These are phyloP conservation scores for Oreortyx pictus DNA, from an alignment of 2,797 vertebrate species.

Conservation along the genomic window DNA sequence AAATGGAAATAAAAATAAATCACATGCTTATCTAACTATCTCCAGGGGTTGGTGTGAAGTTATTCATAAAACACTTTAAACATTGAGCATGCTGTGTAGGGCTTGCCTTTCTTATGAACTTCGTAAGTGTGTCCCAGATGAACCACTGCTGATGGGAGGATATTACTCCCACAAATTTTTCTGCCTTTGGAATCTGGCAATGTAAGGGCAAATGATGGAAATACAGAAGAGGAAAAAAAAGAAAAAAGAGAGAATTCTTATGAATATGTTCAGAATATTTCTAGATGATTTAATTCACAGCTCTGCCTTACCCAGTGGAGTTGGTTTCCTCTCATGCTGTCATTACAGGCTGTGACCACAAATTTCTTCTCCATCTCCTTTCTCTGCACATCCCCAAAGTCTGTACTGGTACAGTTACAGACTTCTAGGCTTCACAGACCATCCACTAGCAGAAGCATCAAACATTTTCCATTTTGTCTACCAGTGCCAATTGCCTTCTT, in stretches of 20 bases:
- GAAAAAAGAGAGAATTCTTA: neutral
- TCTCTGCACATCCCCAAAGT: neutral
- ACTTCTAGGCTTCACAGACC: neutral
- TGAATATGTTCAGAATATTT: constrained; percentile 16
- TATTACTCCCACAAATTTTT: constrained; percentile 75
- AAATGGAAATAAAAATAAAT: constrained; percentile 76
- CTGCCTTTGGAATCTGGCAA: constrained; percentile 54
- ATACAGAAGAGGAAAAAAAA: neutral
- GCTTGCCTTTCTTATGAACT: constrained; percentile 73
- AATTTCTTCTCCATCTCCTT: neutral
- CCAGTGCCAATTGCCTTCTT: neutral
- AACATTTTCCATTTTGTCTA: neutral
- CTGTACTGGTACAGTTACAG: neutral
- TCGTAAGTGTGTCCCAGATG: constrained; percentile 71
- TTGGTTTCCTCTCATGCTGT: neutral
- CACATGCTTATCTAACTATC: constrained; percentile 71
- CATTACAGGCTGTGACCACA: neutral
- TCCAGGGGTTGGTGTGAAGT: constrained; percentile 69
- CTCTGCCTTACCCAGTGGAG: neutral
- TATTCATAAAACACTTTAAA: constrained; percentile 77
- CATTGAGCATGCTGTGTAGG: constrained; percentile 69
- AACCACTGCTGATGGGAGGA: constrained; percentile 65
- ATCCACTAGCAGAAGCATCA: neutral
- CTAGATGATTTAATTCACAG: neutral
- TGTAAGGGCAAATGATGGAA: constrained; percentile 30